Evolutionary conservation across 2,888 invertebrate genomes (phyloP), one percentile per base, ranked within the genome.

Genomic region (Acleris cristana): DNA sequence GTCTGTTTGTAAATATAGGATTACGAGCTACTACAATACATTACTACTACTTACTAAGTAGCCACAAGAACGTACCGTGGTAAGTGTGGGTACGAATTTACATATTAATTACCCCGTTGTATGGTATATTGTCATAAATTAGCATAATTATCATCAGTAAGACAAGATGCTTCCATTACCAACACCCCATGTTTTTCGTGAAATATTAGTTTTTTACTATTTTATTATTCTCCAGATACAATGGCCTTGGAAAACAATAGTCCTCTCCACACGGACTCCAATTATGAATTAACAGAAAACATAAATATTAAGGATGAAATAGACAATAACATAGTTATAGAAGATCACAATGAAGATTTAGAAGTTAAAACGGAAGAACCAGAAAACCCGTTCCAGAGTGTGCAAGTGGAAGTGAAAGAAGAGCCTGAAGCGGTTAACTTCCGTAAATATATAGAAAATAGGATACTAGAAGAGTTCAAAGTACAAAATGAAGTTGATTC

Each of bases 261-360:
- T 53, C 61, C 57, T 14, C 40, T 40, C 49, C 61, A 61, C 30
- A 57, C 57, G 1, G 66, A 66, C 53, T 34, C 57, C 14, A 57
- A 67, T n/a, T 63, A 67, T 40, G 57, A 67, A 48, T 40, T 63
- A 21, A 63, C 62, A 8, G 53, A 67, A n/a, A 58, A 40, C 19
- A 53, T 72, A 60, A 77, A 76, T 21, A 73, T 87, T 1, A 87
- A 89, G 67, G 75, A 79, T 55, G 88, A 88, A 71, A 73, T 65
- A 8, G 23, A 59, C 55, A 51, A 66, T 62, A 66, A 69, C n/a
- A 64, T 69, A 64, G 60, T 55, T 14, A 64, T 64, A 62, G 68
- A 69, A 54, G 64, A 69, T 23, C 59, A 69, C 59, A 69, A 64
- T 52, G 26, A 60, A 44, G 54, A 23, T 14, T 30, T 69, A 51